Conservation (phyloP, 92 coral and sea anemone genomes). For the Diadumene lineata region DNA sequence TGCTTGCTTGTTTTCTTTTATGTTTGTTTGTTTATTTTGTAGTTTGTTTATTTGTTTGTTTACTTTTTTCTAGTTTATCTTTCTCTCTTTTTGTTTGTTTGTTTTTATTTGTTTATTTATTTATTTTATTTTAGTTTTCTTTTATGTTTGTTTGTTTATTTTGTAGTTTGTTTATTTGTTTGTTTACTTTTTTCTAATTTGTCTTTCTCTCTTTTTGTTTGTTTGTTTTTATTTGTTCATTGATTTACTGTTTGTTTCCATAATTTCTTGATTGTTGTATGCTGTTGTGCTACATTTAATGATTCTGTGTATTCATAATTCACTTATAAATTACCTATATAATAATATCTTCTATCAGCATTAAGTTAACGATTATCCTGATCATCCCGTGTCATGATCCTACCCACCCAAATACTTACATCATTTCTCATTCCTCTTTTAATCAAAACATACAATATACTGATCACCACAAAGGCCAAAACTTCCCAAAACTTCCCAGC, state of each 20-base stretch:
- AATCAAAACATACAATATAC: constrained; percentile 60
- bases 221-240: no score
- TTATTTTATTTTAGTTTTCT: no score
- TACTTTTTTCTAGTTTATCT: neutral
- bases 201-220: no score
- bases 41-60: no score
- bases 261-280: no score
- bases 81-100: neutral
- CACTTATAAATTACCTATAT: neutral
- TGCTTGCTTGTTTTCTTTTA: neutral
- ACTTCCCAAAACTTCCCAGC: constrained; percentile 92
- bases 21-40: no score
- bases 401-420: no score
- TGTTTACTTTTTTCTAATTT: neutral
- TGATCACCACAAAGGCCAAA: constrained; percentile 59
- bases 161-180: neutral
- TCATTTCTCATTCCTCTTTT: constrained; percentile 61
- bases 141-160: neutral
- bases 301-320: neutral
- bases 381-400: no score
- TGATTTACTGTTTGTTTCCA: no score
- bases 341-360: neutral
- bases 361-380: no score
- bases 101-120: neutral
- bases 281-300: no score